These are phyloP conservation scores for Rhabdomys dilectus DNA, from an alignment of 2,113 vertebrate species.

Conservation along the genomic window DNA sequence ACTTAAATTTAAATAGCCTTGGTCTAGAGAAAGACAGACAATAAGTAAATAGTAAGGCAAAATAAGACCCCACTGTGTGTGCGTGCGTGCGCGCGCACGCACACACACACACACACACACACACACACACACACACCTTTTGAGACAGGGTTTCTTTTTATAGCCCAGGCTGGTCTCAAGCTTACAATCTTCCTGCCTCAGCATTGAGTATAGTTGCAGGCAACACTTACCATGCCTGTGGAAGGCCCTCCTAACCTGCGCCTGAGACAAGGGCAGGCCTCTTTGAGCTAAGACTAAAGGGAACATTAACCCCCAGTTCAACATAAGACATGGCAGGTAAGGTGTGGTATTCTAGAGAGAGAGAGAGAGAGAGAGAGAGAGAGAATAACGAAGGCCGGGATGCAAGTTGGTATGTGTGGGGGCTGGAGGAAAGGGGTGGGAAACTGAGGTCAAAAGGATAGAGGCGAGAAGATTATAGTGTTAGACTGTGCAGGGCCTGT, in stretches of 20 bases:
- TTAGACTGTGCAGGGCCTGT: not conserved
- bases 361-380: not conserved
- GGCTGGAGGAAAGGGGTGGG: no score
- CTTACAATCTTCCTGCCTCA: not conserved
- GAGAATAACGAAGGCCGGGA: not conserved
- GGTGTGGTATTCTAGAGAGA: not conserved
- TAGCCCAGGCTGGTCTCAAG: not conserved
- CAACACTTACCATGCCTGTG: not conserved
- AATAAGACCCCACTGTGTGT: not conserved
- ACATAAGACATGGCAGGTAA: not conserved
- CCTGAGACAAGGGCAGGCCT: not conserved
- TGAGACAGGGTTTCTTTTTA: not conserved
- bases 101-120: no score
- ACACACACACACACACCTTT: not conserved
- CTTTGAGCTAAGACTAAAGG: not conserved
- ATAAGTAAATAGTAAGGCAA: not conserved
- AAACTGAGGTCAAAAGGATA: not conserved
- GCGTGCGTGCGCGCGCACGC: no score
- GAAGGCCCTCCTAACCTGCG: not conserved
- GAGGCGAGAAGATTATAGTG: not conserved
- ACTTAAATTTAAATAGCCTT: not conserved
- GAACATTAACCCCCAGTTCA: not conserved
- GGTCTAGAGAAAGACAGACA: not conserved
- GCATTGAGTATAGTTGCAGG: not conserved
- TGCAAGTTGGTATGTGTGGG: no score